These are phyloP conservation scores for Polietes domitor DNA, from an alignment of 2,888 invertebrate genomes.

Conservation along the genomic window DNA sequence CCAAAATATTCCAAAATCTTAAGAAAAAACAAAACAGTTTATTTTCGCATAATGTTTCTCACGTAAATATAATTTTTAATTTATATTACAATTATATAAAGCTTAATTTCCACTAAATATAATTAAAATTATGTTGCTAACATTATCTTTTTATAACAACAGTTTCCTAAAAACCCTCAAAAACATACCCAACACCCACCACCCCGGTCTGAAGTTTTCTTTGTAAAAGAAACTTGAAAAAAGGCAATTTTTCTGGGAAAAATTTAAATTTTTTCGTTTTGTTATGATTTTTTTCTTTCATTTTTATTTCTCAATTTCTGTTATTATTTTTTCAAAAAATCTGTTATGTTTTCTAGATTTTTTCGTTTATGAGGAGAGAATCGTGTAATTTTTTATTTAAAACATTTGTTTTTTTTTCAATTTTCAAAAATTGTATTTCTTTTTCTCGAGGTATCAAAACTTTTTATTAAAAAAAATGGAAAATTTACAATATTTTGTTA, in stretches of 20 bases:
- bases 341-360: slow-evolving; percentile 46
- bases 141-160: slow-evolving; percentile 45
- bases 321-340: slow-evolving; percentile 44
- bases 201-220: slow-evolving; percentile 58
- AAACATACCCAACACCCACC: slow-evolving; percentile 33
- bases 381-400: too few relatives aligned
- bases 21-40: slow-evolving; percentile 18
- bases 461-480: not conserved
- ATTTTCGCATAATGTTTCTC: slow-evolving; percentile 61
- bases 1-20: slow-evolving; percentile 72
- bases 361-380: not conserved
- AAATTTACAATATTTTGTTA: not conserved
- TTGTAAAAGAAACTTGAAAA: slow-evolving; percentile 60
- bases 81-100: slow-evolving; percentile 55
- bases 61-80: slow-evolving; percentile 57
- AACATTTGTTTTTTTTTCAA: slow-evolving; percentile 38
- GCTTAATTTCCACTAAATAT: slow-evolving; percentile 59
- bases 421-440: slow-evolving; percentile 52
- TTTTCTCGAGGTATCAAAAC: slow-evolving; percentile 12
- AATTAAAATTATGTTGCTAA: slow-evolving; percentile 42
- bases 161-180: slow-evolving; percentile 27
- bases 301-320: slow-evolving; percentile 51
- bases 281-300: slow-evolving; percentile 60
- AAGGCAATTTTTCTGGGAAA: slow-evolving; percentile 38
- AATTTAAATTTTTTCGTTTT: slow-evolving; percentile 75